Evolutionary conservation across 2,888 invertebrate genomes (phyloP), one percentile per base, ranked within the genome.

Genomic region (Fragum fragum): DNA sequence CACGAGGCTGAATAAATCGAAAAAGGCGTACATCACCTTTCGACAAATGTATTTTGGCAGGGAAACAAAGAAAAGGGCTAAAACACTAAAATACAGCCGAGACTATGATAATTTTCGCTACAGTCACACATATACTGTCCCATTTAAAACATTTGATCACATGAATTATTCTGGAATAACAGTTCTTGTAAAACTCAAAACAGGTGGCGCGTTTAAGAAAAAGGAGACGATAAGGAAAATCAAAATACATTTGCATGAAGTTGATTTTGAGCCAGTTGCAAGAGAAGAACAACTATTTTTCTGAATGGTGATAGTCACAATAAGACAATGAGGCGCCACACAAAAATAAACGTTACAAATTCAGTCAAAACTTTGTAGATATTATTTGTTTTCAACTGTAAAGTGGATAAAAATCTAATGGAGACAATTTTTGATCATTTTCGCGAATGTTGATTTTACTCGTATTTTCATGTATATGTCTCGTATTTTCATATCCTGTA

Each of bases 81-180:
- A 26, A 14, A 57, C 7, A 57, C 7, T 57, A 3, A 26, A 57
- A 26, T 14, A 26, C 11, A 23, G 23, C 26, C 26, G 23, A 9
- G 23, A 26, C 6, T n/a, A 1, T 57, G 57, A 57, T 14, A n/a
- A 6, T 7, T 57, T 57, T 23, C 57, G 57, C 5, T 57, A 57
- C 57, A 57, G 26, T 14, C 26, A 57, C n/a, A 26, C 26, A 14
- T 57, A 57, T 23, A 23, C 57, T 57, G 26, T 57, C 23, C 57
- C 57, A 23, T 57, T 57, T 14, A 26, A 57, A 23, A 57, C 57
- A 11, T 57, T 57, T 14, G 26, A 57, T 26, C 23, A 57, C 7
- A 57, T 57, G 57, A 21, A 57, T 7, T 26, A 57, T 23, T 57
- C 57, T 23, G 57, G 57, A 23, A 26, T 57, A 23, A 23, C 57